Conservation (phyloP, 2,797 vertebrate genomes). For the Muscicapa striata region DNA sequence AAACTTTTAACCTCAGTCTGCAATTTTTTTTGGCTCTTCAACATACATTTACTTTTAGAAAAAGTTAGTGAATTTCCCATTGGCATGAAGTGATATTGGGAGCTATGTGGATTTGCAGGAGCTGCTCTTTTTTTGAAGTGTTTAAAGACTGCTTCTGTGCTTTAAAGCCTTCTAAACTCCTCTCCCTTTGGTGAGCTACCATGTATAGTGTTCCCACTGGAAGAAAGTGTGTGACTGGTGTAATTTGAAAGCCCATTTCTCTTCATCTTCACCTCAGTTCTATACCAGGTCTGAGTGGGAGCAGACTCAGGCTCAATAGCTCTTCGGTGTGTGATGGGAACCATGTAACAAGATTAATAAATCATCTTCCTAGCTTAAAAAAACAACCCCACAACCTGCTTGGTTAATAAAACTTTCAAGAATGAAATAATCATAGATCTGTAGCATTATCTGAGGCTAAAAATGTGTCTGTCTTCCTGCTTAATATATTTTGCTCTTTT, state of each 20-base stretch:
- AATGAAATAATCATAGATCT: conserved; percentile 44
- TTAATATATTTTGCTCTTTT: neutral
- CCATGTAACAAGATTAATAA: conserved; percentile 14
- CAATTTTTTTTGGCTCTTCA: neutral
- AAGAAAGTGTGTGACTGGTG: neutral
- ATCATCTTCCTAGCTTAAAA: neutral
- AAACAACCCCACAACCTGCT: neutral
- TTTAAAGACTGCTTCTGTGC: neutral
- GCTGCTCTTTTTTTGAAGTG: neutral
- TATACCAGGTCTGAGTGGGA: neutral
- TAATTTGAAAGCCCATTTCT: neutral
- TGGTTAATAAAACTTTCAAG: conserved; percentile 16
- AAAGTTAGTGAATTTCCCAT: neutral
- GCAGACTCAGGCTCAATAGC: neutral
- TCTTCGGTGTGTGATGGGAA: neutral
- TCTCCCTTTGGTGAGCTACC: neutral
- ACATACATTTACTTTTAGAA: neutral
- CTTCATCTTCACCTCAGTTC: neutral
- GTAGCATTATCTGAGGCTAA: neutral
- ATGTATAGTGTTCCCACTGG: neutral
- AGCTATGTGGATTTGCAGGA: neutral
- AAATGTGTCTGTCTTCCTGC: neutral
- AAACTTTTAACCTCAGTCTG: neutral
- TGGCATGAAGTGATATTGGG: neutral
- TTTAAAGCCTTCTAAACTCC: neutral